Percentiles rank a stretch among this genome's conserved stretches.
phyloP scores from a whole-genome alignment of 2,797 vertebrate genomes.

The Spondyliosoma cantharus region DNA sequence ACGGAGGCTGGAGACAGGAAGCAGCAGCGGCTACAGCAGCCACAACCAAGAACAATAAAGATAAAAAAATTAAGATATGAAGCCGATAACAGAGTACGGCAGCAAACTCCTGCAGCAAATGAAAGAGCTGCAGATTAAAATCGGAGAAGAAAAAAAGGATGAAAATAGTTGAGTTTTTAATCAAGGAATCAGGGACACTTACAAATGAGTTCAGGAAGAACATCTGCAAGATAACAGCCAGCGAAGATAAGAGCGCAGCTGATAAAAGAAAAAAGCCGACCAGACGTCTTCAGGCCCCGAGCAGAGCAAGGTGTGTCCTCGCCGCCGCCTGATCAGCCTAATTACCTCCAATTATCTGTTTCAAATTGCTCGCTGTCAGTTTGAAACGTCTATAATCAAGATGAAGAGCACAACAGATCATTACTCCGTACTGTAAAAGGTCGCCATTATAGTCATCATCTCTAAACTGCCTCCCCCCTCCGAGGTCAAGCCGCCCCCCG shows the following conservation, averaged over 20 bases:
- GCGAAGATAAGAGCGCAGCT: conserved; percentile 26
- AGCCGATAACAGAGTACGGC: conserved; percentile 20
- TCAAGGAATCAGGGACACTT: conserved; percentile 53
- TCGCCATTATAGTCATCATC: conserved; percentile 55
- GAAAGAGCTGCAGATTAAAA: conserved; percentile 39
- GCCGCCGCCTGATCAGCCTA: conserved; percentile 66
- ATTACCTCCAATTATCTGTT: conserved; percentile 76
- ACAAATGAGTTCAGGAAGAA: conserved; percentile 54
- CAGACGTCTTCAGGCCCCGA: conserved; percentile 22
- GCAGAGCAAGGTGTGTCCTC: conserved; percentile 53
- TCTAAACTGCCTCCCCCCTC: conserved; percentile 47
- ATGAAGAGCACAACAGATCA: conserved; percentile 69
- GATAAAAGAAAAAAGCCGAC: conserved; percentile 28
- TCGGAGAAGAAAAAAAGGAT: conserved; percentile 11
- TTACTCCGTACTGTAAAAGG: conserved; percentile 62
- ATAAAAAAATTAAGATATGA: conserved; percentile 19
- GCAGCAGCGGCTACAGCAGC: background rate
- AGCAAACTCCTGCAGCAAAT: conserved; percentile 23
- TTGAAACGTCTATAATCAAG: conserved; percentile 71
- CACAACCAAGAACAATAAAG: background rate
- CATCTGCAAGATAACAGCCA: conserved; percentile 44
- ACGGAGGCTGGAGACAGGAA: conserved; percentile 14
- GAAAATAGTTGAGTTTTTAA: conserved; percentile 39
- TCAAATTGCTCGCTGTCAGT: conserved; percentile 74
- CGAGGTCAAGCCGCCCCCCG: conserved; percentile 42